Evolutionary conservation across 2,797 vertebrate species (phyloP).

Genomic region (Tauraco hartlaubi): DNA sequence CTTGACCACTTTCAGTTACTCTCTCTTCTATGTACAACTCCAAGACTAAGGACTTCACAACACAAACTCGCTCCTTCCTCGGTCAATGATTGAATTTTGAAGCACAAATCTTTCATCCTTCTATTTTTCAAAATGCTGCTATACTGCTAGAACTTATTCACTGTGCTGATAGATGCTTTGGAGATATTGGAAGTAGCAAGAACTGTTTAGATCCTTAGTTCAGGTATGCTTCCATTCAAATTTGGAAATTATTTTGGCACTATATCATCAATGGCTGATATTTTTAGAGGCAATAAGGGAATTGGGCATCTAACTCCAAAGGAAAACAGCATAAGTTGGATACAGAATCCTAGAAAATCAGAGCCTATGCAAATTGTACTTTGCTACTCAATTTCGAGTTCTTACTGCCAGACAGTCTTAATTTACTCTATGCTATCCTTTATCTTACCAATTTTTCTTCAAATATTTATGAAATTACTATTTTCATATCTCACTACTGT

Average conservation of each 20-base stretch:
- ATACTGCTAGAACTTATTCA: neutral
- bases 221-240: neutral
- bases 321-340: neutral
- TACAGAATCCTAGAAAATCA: neutral
- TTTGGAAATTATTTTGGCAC: neutral
- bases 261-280: neutral
- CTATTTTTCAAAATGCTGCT: neutral
- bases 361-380: rapidly evolving
- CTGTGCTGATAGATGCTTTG: neutral
- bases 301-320: neutral
- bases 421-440: neutral
- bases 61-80: neutral
- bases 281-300: neutral
- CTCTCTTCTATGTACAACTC: neutral
- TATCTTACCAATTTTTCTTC: neutral
- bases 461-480: neutral
- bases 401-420: neutral
- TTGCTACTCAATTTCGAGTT: neutral
- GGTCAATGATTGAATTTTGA: neutral
- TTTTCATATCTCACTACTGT: neutral
- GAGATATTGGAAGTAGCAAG: neutral
- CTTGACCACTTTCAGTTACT: neutral
- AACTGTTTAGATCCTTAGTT: neutral
- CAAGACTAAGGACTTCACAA: neutral
- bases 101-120: neutral